phyloP scores from a whole-genome alignment of 2,797 vertebrate genomes.

The Cirrhinus molitorella region DNA sequence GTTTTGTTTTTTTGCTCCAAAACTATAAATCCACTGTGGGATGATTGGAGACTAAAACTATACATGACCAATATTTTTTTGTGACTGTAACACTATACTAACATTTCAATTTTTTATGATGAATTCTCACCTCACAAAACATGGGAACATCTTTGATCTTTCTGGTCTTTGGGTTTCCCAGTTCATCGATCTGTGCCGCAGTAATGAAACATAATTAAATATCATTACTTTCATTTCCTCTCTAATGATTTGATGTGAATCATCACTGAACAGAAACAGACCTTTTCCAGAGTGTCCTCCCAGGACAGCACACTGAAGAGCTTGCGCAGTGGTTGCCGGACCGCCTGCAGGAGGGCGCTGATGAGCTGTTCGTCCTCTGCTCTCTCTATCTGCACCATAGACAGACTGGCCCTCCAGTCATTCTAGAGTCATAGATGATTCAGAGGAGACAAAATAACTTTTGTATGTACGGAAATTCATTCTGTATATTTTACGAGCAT shows the following conservation, averaged over 20 bases:
- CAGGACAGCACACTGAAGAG: slow-evolving; percentile 82
- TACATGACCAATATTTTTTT: not conserved
- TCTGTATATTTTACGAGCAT: not conserved
- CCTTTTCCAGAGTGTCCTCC: slow-evolving; percentile 82
- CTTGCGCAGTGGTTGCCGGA: slow-evolving; percentile 80
- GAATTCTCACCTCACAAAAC: slow-evolving; percentile 74
- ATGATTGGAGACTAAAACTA: not conserved
- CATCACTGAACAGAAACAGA: slow-evolving; percentile 58
- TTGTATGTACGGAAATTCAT: not conserved
- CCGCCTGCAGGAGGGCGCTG: slow-evolving; percentile 76
- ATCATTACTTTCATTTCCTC: not conserved
- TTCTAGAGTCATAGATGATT: slow-evolving; percentile 72
- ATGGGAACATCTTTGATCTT: slow-evolving; percentile 66
- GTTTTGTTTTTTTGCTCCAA: not conserved
- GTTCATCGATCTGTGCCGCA: slow-evolving; percentile 72
- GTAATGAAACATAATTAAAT: not conserved
- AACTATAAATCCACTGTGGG: not conserved
- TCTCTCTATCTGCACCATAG: slow-evolving; percentile 78
- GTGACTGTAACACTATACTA: not conserved
- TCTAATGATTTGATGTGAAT: not conserved
- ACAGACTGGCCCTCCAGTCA: slow-evolving; percentile 83
- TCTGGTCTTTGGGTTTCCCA: slow-evolving; percentile 76
- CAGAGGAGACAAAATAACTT: not conserved
- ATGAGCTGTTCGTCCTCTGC: slow-evolving; percentile 81
- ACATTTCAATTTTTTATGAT: not conserved